Evolutionary conservation across 2,113 vertebrate species (phyloP), one percentile per base, ranked within the genome.

Genomic region (Zingel zingel): DNA sequence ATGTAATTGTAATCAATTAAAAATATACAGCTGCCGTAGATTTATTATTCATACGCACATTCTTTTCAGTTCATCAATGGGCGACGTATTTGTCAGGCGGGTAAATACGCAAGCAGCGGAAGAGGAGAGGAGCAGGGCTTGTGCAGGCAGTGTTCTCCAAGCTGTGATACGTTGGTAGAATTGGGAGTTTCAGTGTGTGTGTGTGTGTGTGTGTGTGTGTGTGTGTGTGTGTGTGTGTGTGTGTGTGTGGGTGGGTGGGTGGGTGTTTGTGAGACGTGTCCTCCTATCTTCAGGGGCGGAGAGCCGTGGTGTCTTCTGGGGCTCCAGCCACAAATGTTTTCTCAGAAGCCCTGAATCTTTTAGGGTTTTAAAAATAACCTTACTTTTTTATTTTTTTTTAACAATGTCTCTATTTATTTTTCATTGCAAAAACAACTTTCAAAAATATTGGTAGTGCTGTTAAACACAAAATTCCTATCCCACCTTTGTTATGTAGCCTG

Each of bases 1-100:
- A 3, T 58, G 74, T 71, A 82, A 88, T 94, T 94, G 91, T 90
- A 93, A 90, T 93, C 85, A 93, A 94, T 95, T 92, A 94, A 93
- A 93, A 94, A 95, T 94, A 79, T 90, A 93, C 93, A 92, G 72
- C 87, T 89, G 90, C 90, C 85, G 83, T 77, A 84, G 88, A 94
- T 94, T 88, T 91, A 92, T 94, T 92, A 95, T 95, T 94, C 82
- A 94, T 94, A 71, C 11, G 53, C 82, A 74, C 81, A 85, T 88
- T 78, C 64, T 86, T 89, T 83, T 79, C 84, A 72, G 78, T 83
- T 78, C 77, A 67, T 88, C 69, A 58, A 86, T 66, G 74, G 56
- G 84, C 63, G 23, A 48, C 77, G 88, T 85, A 86, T 89, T 73
- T 90, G 82, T 90, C 88, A 84, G 81, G 11, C 15, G 63, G 61